phyloP scores from a whole-genome alignment of 2,888 invertebrate species.

The Agonopterix heracliana region DNA sequence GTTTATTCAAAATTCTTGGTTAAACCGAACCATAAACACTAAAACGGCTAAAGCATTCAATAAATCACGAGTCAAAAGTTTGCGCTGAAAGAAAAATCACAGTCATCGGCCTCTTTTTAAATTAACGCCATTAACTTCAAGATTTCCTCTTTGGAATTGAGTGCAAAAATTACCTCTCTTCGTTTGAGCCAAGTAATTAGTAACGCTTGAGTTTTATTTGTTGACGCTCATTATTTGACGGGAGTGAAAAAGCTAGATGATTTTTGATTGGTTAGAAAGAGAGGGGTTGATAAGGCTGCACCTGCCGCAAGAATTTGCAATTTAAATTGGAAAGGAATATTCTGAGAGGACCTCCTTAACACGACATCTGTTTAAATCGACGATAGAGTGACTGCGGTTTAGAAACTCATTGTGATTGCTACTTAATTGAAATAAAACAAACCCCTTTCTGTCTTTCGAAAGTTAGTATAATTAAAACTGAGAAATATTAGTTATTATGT shows the following conservation, averaged over 20 bases:
- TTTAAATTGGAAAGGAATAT: constrained; percentile 74
- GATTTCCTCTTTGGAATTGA: constrained; percentile 70
- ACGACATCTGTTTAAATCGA: constrained; percentile 77
- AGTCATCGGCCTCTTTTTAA: constrained; percentile 71
- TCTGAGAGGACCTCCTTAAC: constrained; percentile 74
- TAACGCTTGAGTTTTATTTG: constrained; percentile 76
- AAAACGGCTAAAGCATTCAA: constrained; percentile 24
- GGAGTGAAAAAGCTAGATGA: constrained; percentile 38
- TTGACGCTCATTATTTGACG: constrained; percentile 74
- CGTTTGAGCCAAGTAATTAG: constrained; percentile 72
- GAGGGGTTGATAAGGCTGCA: constrained; percentile 59
- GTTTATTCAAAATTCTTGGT: too few species aligned
- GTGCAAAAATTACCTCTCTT: constrained; percentile 73
- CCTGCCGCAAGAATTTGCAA: constrained; percentile 75
- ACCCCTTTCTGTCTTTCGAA: constrained; percentile 36
- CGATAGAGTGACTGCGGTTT: constrained; percentile 65
- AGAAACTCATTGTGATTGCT: constrained; percentile 64
- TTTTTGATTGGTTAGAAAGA: constrained; percentile 44
- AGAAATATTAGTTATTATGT: too few species aligned
- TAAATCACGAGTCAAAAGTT: constrained; percentile 64
- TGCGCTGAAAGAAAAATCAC: constrained; percentile 63
- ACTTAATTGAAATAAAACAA: constrained; percentile 73
- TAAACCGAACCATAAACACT: too few species aligned
- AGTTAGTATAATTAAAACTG: too few species aligned
- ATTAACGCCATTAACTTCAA: constrained; percentile 74